Evolutionary conservation across 2,797 vertebrate genomes (phyloP), one percentile per base, ranked within the genome.

Genomic region (Sebastes paucispinis): DNA sequence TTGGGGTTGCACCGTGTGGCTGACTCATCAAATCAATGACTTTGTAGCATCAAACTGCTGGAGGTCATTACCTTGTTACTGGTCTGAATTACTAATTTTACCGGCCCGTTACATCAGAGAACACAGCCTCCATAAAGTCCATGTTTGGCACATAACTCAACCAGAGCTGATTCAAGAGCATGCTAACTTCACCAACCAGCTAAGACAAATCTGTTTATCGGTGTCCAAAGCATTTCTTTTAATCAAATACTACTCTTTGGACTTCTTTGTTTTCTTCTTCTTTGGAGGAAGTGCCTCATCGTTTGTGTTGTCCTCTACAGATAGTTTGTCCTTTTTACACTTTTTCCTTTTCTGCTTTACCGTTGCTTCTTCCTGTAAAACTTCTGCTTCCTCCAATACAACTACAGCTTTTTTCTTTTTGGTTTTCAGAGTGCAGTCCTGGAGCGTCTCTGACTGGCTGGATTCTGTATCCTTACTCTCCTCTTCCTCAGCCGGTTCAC

Each of bases 251-350:
- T 70, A 73, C 2, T 88, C 79, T 77, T 80, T 92, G 8, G 57
- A 84, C 64, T 79, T 85, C 72, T 89, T 90, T 27, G 81, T 92
- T 14, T 81, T 90, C 67, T 84, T 84, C 70, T 82, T 91, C 79
- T 91, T 89, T 52, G 63, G 54, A 43, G 74, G 77, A 82, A 64
- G 59, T 9, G 2, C 27, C 39, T 85, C 80, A 32, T 89, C 29
- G 0, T 79, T 62, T 2, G 14, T 14, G 13, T 2, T 1, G 3
- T 67, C 25, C 1, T 83, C 63, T 12, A 34, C 0, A 0, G 14
- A 34, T 0, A 5, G 5, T 80, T 81, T 85, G 47, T 89, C 77
- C 55, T 86, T 80, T 90, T 91, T 88, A 39, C 67, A 66, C 76
- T 84, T 88, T 69, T 87, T 92, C 20, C 68, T 90, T 75, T 90